These are phyloP conservation scores for Pelagia noctiluca DNA, from an alignment of 30 jellyfish, hydroid and myxozoan species.

Conservation along the genomic window DNA sequence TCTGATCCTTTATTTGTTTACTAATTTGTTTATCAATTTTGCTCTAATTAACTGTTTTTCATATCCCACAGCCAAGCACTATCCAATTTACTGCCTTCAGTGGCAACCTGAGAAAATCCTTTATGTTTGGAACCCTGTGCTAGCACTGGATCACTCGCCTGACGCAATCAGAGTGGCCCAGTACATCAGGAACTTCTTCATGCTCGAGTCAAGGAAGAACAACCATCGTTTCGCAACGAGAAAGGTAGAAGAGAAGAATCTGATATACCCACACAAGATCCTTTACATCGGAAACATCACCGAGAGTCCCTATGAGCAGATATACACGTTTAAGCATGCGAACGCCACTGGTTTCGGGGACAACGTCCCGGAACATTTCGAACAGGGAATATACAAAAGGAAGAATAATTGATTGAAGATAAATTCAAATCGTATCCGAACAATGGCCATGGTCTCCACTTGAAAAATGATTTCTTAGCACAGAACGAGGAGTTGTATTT, in stretches of 20 bases:
- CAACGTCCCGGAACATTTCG: conserved; percentile 33
- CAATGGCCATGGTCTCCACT: too few relatives aligned
- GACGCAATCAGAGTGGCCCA: conserved; percentile 79
- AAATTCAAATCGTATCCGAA: too few relatives aligned
- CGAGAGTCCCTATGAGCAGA: conserved; percentile 92
- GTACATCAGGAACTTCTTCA: conserved; percentile 79
- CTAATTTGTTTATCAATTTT: too few relatives aligned
- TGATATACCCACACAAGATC: conserved; percentile 54
- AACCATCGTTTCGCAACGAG: conserved; percentile 67
- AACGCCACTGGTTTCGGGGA: conserved; percentile 58
- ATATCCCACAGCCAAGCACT: conserved; percentile 46
- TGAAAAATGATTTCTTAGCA: too few relatives aligned
- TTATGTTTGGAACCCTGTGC: conserved; percentile 78
- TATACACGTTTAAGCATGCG: conserved; percentile 63
- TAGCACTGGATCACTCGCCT: conserved; percentile 81
- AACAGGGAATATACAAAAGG: too few relatives aligned
- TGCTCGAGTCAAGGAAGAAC: conserved; percentile 83
- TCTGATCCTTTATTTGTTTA: too few relatives aligned
- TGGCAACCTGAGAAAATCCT: conserved; percentile 94
- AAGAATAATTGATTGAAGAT: too few relatives aligned
- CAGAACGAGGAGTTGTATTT: too few relatives aligned
- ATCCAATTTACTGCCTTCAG: conserved; percentile 89
- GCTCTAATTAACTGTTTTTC: too few relatives aligned
- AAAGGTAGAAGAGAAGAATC: conserved; percentile 72
- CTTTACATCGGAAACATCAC: conserved; percentile 81